A percentile compares a stretch with the other conserved stretches of the same genome.
Evolutionary conservation across 2,888 invertebrate genomes (phyloP).

Genomic region (Sarcophaga carnaria): DNA sequence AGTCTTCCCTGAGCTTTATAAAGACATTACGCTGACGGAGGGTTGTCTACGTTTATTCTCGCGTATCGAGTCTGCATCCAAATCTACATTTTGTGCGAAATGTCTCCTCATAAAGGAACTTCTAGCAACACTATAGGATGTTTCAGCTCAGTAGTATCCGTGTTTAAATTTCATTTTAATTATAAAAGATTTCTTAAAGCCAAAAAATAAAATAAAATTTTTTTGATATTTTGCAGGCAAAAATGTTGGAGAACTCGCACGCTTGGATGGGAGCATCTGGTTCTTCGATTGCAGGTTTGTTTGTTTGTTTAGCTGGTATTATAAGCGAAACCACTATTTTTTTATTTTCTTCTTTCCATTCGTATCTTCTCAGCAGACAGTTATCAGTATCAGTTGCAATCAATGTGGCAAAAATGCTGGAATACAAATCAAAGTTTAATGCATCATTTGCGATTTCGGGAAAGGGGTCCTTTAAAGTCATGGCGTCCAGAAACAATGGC

Average conservation of each 20-base stretch:
- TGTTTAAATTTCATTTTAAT: neutral
- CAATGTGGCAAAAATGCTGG: slow-evolving; percentile 98
- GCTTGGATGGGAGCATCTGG: slow-evolving; percentile 94
- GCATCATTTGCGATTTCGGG: slow-evolving; percentile 94
- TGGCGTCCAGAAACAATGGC: slow-evolving; percentile 98
- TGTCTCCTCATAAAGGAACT: too few species aligned
- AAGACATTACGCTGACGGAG: too few species aligned
- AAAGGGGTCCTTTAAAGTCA: slow-evolving; percentile 94
- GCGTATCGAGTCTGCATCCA: too few species aligned
- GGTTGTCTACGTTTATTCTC: too few species aligned
- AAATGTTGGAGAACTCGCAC: slow-evolving; percentile 95
- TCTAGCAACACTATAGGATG: too few species aligned
- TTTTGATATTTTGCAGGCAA: slow-evolving; percentile 87
- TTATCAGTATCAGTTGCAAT: slow-evolving; percentile 96
- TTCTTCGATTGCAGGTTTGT: slow-evolving; percentile 93
- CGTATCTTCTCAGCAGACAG: slow-evolving; percentile 86
- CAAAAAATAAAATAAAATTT: too few species aligned
- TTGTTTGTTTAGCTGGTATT: neutral
- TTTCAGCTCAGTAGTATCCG: neutral
- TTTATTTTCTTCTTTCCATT: too few species aligned
- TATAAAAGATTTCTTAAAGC: neutral
- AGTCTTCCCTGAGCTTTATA: too few species aligned
- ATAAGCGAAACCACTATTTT: too few species aligned
- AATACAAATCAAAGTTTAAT: slow-evolving; percentile 95
- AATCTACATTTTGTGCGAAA: too few species aligned